Evolutionary conservation across 2,888 invertebrate genomes (phyloP).

Genomic region (Mythimna vitellina): DNA sequence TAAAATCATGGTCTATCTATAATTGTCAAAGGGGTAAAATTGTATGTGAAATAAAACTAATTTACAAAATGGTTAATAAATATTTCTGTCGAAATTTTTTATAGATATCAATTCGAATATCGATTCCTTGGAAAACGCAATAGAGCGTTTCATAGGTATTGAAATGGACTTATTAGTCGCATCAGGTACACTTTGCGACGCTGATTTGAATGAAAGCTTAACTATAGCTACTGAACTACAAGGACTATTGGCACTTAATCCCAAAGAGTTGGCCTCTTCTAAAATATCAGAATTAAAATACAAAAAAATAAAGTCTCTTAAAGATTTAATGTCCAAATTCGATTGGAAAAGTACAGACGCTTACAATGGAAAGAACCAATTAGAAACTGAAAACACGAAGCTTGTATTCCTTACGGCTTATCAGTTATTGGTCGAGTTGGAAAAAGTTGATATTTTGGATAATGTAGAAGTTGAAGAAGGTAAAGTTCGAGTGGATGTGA

Average conservation of each 20-base stretch:
- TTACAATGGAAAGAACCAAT: slow-evolving; percentile 64
- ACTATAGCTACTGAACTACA: slow-evolving; percentile 70
- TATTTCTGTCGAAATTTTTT: slow-evolving; percentile 61
- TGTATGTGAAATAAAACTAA: neutral
- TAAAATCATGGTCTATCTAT: neutral
- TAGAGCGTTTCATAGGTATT: slow-evolving; percentile 71
- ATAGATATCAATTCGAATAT: slow-evolving; percentile 80
- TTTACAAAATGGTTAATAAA: slow-evolving; percentile 11
- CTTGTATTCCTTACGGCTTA: slow-evolving; percentile 69
- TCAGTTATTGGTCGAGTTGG: slow-evolving; percentile 72
- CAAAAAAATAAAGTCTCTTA: slow-evolving; percentile 63
- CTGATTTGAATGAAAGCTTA: slow-evolving; percentile 67
- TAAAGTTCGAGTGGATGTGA: slow-evolving; percentile 64
- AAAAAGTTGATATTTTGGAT: slow-evolving; percentile 58
- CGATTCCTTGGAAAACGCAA: slow-evolving; percentile 72
- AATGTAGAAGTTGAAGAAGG: slow-evolving; percentile 62
- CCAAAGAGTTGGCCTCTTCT: slow-evolving; percentile 47
- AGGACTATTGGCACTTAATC: slow-evolving; percentile 51
- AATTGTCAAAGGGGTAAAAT: neutral
- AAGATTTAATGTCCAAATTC: slow-evolving; percentile 68
- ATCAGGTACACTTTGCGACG: slow-evolving; percentile 56
- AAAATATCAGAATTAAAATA: slow-evolving; percentile 63
- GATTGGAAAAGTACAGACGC: slow-evolving; percentile 74
- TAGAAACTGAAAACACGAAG: slow-evolving; percentile 69
- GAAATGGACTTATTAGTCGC: slow-evolving; percentile 65